A percentile compares a stretch with the other conserved stretches of the same genome.
phyloP scores from a whole-genome alignment of 2,113 vertebrate species.

The Hirundichthys speculiger region DNA sequence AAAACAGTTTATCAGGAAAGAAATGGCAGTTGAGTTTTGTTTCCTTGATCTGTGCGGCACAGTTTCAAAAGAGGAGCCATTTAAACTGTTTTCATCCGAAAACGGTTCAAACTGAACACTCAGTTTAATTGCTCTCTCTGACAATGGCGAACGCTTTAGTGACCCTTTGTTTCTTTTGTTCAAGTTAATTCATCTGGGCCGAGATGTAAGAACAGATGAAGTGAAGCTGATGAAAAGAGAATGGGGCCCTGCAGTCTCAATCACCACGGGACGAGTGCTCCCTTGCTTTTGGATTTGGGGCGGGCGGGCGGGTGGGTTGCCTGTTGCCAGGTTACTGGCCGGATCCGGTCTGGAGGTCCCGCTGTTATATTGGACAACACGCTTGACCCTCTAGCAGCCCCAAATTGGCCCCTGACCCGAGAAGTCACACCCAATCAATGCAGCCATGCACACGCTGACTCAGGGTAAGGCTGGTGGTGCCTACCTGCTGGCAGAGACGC shows the following conservation, averaged over 20 bases:
- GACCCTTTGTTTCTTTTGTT: slow-evolving; percentile 71
- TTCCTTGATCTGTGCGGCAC: background rate
- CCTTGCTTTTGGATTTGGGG: slow-evolving; percentile 62
- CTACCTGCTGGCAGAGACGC: slow-evolving; percentile 65
- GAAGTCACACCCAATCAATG: slow-evolving; percentile 75
- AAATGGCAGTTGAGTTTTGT: background rate
- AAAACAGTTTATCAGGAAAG: background rate
- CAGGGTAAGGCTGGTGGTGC: slow-evolving; percentile 52
- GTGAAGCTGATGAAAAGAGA: slow-evolving; percentile 75
- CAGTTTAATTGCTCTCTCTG: slow-evolving; percentile 60
- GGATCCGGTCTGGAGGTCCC: slow-evolving; percentile 56
- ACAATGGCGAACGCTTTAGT: slow-evolving; percentile 60
- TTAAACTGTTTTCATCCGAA: slow-evolving; percentile 49
- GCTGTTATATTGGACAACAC: slow-evolving; percentile 81
- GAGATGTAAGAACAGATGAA: slow-evolving; percentile 68
- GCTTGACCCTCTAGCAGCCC: slow-evolving; percentile 73
- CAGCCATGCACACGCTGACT: slow-evolving; percentile 57
- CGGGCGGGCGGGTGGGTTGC: slow-evolving; percentile 46
- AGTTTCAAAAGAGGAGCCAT: slow-evolving; percentile 27
- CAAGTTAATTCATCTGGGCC: slow-evolving; percentile 72
- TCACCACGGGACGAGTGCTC: slow-evolving; percentile 62
- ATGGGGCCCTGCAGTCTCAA: slow-evolving; percentile 71
- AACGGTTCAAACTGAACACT: slow-evolving; percentile 55
- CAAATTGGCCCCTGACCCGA: slow-evolving; percentile 74
- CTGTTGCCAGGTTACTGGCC: slow-evolving; percentile 77